phyloP scores from a whole-genome alignment of 2,888 invertebrate species.

The Pantelozetes paolii region DNA sequence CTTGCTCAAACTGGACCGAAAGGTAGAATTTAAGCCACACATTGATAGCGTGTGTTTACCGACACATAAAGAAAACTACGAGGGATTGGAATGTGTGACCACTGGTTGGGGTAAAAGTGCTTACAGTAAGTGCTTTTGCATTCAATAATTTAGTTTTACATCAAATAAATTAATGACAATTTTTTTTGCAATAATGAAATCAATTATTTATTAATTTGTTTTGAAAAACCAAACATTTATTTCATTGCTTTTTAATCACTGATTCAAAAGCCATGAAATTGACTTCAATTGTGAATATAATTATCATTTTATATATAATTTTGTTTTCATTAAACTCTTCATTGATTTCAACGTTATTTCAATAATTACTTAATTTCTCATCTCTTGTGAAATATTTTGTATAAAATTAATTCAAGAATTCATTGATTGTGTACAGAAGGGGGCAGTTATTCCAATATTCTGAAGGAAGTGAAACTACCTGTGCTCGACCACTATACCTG shows the following conservation, averaged over 20 bases:
- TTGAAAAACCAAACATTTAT: too few species aligned
- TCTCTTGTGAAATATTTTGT: too few species aligned
- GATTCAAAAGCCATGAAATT: too few species aligned
- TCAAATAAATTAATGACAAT: too few species aligned
- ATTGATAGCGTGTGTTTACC: slow-evolving; percentile 46
- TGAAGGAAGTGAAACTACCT: slow-evolving; percentile 59
- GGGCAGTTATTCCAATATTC: slow-evolving; percentile 47
- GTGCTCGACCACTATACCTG: slow-evolving; percentile 62
- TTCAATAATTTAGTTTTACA: too few species aligned
- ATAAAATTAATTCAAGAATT: too few species aligned
- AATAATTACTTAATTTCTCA: too few species aligned
- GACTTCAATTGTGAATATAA: too few species aligned
- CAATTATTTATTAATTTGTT: too few species aligned
- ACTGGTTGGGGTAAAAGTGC: slow-evolving; percentile 47
- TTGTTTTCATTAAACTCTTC: neutral
- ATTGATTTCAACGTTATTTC: neutral
- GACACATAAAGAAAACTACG: slow-evolving; percentile 48
- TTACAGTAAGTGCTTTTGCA: slow-evolving; percentile 43
- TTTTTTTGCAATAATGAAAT: too few species aligned
- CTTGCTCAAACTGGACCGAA: slow-evolving; percentile 40
- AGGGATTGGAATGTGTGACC: slow-evolving; percentile 47
- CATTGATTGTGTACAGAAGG: slow-evolving; percentile 42
- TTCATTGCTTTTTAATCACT: too few species aligned
- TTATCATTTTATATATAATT: too few species aligned
- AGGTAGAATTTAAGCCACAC: slow-evolving; percentile 43